Percentiles rank a stretch among this genome's conserved stretches.
These are phyloP conservation scores for Saccopteryx leptura DNA, from an alignment of 2,113 vertebrate genomes.

Conservation along the genomic window DNA sequence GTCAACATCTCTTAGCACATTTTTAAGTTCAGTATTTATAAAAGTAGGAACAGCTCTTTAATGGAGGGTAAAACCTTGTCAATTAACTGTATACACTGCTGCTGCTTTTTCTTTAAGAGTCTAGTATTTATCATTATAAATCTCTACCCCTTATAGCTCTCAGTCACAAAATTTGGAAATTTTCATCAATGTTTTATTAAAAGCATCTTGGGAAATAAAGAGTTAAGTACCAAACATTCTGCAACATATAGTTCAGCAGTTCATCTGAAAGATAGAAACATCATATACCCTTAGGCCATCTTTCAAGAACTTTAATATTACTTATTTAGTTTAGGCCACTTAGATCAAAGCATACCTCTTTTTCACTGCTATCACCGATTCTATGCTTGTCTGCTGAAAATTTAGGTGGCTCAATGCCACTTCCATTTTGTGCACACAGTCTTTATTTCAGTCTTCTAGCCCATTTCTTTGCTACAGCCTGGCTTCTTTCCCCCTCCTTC, in stretches of 20 bases:
- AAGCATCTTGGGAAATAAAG: neutral
- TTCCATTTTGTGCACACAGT: neutral
- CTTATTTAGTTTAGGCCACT: neutral
- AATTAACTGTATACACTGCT: neutral
- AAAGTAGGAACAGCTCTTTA: neutral
- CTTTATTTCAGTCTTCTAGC: neutral
- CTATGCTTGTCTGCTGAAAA: neutral
- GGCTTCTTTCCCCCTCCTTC: neutral
- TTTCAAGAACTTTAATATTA: neutral
- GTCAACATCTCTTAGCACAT: neutral
- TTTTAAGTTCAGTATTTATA: slow-evolving; percentile 19
- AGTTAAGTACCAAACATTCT: neutral
- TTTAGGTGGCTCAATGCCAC: neutral
- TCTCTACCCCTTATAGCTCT: neutral
- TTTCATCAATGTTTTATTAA: neutral
- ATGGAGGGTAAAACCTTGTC: neutral
- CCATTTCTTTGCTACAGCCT: neutral
- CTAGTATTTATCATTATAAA: neutral
- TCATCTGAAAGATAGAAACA: neutral
- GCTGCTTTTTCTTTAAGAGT: neutral
- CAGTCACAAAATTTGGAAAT: neutral
- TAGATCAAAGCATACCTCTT: neutral
- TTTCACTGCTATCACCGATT: neutral
- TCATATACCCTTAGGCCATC: neutral
- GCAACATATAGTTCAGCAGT: neutral